Percentiles rank a stretch among this genome's conserved stretches.
These are phyloP conservation scores for Diarsia dahlii DNA, from an alignment of 2,888 invertebrate species.

Conservation along the genomic window DNA sequence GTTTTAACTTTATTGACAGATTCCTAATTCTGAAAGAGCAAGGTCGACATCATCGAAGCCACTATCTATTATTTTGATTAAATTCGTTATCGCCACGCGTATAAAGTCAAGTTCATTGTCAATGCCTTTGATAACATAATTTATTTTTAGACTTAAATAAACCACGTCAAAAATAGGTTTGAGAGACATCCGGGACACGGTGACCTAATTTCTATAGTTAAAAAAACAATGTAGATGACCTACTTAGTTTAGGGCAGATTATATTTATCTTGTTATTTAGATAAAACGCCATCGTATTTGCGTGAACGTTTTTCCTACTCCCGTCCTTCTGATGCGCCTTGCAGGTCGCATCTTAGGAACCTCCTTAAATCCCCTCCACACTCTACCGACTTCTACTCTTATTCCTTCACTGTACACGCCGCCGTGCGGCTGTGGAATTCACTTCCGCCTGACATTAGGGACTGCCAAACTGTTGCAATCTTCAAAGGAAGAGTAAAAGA, in stretches of 20 bases:
- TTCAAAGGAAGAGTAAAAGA: too few relatives aligned
- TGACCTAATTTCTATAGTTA: slow-evolving; percentile 14
- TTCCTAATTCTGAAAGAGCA: neutral
- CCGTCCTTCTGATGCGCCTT: too few relatives aligned
- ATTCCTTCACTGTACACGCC: too few relatives aligned
- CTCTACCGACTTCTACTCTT: too few relatives aligned
- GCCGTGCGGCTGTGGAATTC: too few relatives aligned
- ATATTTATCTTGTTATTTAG: slow-evolving; percentile 4
- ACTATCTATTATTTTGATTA: neutral
- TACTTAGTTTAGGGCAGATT: slow-evolving; percentile 4
- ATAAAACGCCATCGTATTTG: too few relatives aligned
- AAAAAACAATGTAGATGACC: neutral
- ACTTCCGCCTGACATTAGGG: too few relatives aligned
- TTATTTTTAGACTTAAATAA: slow-evolving; percentile 7
- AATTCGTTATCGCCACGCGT: slow-evolving; percentile 10
- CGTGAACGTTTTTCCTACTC: too few relatives aligned
- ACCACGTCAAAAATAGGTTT: neutral
- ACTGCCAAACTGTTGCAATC: too few relatives aligned
- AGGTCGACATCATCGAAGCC: neutral
- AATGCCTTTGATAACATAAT: slow-evolving; percentile 2
- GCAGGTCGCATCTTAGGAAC: too few relatives aligned
- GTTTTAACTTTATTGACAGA: slow-evolving; percentile 3
- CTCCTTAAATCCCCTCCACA: too few relatives aligned
- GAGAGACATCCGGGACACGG: neutral
- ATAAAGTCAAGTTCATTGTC: slow-evolving; percentile 32